Conservation (phyloP, 2,888 invertebrate species). For the Didymodactylos carnosus region DNA sequence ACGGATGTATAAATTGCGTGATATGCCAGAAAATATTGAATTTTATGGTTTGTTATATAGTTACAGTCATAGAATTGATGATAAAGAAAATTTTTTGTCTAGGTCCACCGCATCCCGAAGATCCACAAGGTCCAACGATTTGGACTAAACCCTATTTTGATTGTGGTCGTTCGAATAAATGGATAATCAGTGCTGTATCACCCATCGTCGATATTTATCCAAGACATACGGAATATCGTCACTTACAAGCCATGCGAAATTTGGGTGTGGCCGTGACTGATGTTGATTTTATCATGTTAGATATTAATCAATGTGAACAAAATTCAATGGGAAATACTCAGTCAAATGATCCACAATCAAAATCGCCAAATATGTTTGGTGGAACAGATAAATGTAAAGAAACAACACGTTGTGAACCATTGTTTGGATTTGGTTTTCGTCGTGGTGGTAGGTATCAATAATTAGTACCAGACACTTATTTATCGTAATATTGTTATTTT, state of each 20-base stretch:
- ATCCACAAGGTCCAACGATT: slow-evolving; percentile 54
- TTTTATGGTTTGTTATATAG: background rate
- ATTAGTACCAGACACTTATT: no score
- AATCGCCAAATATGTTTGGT: slow-evolving; percentile 51
- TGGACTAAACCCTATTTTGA: slow-evolving; percentile 89
- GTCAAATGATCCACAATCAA: slow-evolving; percentile 33
- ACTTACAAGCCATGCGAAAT: slow-evolving; percentile 36
- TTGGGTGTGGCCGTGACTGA: slow-evolving; percentile 77
- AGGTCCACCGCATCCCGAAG: slow-evolving; percentile 47
- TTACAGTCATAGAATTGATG: no score
- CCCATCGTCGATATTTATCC: slow-evolving; percentile 89
- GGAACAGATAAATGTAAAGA: slow-evolving; percentile 69
- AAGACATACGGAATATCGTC: slow-evolving; percentile 21
- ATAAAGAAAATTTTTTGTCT: background rate
- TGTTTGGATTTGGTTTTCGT: slow-evolving; percentile 83
- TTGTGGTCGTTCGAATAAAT: slow-evolving; percentile 78
- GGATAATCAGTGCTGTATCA: slow-evolving; percentile 77
- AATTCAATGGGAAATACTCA: slow-evolving; percentile 51
- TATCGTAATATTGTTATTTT: no score
- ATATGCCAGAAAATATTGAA: background rate
- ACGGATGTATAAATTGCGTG: background rate
- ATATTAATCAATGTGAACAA: slow-evolving; percentile 69
- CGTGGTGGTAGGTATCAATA: no score
- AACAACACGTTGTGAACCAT: slow-evolving; percentile 82
- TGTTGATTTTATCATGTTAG: slow-evolving; percentile 84